Conservation (phyloP, 92 coral and sea anemone genomes). For the Siderastrea siderea region DNA sequence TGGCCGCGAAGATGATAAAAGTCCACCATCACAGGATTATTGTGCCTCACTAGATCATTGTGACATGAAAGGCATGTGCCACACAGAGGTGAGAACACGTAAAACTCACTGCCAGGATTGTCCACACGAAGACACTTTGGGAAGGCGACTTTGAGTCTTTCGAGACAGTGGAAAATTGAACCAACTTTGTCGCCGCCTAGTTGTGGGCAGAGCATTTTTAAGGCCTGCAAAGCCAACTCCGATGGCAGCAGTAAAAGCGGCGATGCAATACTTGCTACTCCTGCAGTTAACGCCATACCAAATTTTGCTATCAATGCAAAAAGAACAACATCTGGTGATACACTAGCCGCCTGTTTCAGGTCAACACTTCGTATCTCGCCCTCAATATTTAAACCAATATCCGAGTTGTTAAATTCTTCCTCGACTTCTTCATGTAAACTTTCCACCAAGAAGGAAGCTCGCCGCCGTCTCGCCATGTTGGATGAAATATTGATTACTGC, state of each 20-base stretch:
- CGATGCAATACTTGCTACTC: background rate
- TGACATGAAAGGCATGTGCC: background rate
- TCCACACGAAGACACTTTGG: background rate
- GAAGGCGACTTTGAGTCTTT: too few species aligned
- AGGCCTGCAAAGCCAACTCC: background rate
- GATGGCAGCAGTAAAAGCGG: background rate
- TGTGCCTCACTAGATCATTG: slow-evolving; percentile 1
- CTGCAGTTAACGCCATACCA: background rate
- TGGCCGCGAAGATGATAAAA: background rate
- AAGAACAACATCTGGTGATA: background rate
- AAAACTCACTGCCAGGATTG: background rate
- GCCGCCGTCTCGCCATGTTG: too few species aligned
- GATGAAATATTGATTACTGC: too few species aligned
- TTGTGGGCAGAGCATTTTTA: background rate
- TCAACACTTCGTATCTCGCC: background rate
- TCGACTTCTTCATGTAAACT: background rate
- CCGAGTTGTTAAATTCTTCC: background rate
- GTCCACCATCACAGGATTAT: slow-evolving; percentile 12
- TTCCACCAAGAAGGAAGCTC: background rate
- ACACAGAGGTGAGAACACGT: slow-evolving; percentile 11
- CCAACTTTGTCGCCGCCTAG: background rate
- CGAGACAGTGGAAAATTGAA: background rate
- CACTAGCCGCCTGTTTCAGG: background rate
- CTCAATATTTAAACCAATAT: background rate
- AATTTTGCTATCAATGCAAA: background rate